Percentiles rank a stretch among this genome's conserved stretches.
phyloP scores from a whole-genome alignment of 2,888 invertebrate genomes.

The Xylophagus ater region DNA sequence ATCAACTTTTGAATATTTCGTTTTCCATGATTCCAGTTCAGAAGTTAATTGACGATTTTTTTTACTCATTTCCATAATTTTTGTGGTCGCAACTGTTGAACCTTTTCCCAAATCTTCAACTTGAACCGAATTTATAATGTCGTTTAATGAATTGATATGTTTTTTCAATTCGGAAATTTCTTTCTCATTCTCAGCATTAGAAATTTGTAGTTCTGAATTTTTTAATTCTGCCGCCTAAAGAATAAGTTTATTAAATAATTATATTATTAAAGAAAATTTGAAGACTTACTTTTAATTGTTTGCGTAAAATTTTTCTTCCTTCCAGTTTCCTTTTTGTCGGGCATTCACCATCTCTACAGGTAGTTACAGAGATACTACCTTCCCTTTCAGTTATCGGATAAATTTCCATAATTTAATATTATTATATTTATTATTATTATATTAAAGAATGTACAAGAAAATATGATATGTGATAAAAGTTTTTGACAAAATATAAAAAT shows the following conservation, averaged over 20 bases:
- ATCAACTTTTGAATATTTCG: constrained; percentile 26
- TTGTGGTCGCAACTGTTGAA: constrained; percentile 29
- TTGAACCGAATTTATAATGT: constrained; percentile 31
- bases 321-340: constrained; percentile 18
- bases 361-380: not conserved
- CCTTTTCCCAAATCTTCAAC: constrained; percentile 31
- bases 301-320: constrained; percentile 23
- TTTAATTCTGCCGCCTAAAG: constrained; percentile 23
- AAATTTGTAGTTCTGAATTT: constrained; percentile 26
- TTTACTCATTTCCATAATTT: constrained; percentile 33
- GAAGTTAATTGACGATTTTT: constrained; percentile 31
- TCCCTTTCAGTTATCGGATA: not conserved
- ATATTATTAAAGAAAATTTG: not conserved
- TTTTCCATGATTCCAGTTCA: constrained; percentile 29
- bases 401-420: too few relatives aligned
- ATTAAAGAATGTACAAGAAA: too few relatives aligned
- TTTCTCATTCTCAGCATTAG: constrained; percentile 26
- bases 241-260: not conserved
- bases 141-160: constrained; percentile 29
- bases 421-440: too few relatives aligned
- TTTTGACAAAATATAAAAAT: too few relatives aligned
- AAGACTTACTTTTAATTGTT: constrained; percentile 22
- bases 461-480: too few relatives aligned
- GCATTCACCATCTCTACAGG: too few relatives aligned
- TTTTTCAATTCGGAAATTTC: constrained; percentile 30